phyloP scores from a whole-genome alignment of 2,797 vertebrate genomes.

The Amblyopsis hoosieri region DNA sequence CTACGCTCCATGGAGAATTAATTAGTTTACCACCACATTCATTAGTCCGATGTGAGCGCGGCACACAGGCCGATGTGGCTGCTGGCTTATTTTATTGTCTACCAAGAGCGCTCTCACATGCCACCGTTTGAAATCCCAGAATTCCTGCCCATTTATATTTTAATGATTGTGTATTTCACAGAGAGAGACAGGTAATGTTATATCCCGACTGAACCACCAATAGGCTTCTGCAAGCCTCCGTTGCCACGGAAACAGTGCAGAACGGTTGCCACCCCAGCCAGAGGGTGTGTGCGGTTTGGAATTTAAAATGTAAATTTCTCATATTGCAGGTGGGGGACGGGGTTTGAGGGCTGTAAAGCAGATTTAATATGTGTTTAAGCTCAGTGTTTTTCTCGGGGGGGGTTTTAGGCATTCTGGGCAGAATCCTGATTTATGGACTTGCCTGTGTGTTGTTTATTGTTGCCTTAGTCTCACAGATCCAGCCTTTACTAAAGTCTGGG shows the following conservation, averaged over 20 bases:
- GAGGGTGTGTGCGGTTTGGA: conserved; percentile 76
- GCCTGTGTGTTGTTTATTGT: conserved; percentile 76
- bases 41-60: conserved; percentile 88
- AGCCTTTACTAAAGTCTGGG: no score
- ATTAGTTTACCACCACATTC: conserved; percentile 81
- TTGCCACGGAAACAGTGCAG: conserved; percentile 86
- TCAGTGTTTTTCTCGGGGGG: conserved; percentile 63
- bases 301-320: conserved; percentile 82
- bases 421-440: conserved; percentile 79
- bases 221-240: conserved; percentile 80
- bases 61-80: conserved; percentile 70
- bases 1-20: conserved; percentile 50
- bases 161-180: conserved; percentile 76
- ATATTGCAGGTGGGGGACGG: conserved; percentile 48
- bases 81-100: conserved; percentile 66
- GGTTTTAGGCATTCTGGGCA: conserved; percentile 55
- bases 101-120: conserved; percentile 62
- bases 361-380: conserved; percentile 77
- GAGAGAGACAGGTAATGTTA: conserved; percentile 75
- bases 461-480: conserved; percentile 24
- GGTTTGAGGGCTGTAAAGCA: conserved; percentile 73
- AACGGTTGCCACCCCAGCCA: conserved; percentile 74
- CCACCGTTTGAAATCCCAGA: conserved; percentile 20
- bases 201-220: conserved; percentile 79
- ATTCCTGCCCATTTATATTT: conserved; percentile 55